Evolutionary conservation across 30 jellyfish, hydroid and myxozoan genomes (phyloP).

Genomic region (Aurelia aurita complex sp. Pacific): DNA sequence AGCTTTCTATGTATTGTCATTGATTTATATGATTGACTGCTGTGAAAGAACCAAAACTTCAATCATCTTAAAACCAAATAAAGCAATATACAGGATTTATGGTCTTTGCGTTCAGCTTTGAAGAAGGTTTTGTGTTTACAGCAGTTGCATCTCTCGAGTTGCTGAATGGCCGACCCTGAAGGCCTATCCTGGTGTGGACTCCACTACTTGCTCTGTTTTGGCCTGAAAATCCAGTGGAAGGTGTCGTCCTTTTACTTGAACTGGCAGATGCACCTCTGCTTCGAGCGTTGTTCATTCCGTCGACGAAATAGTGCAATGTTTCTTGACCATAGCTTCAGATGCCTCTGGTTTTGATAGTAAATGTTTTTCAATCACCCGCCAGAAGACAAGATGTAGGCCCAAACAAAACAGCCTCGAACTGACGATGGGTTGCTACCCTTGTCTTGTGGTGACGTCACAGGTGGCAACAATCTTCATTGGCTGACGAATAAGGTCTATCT

Average conservation of each 20-base stretch:
- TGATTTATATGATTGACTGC: no score
- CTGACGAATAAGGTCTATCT: no score
- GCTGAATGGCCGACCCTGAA: background rate
- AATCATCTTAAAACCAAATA: no score
- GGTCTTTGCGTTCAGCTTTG: constrained; percentile 69
- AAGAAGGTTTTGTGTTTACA: constrained; percentile 57
- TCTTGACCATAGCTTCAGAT: no score
- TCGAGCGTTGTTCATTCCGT: constrained; percentile 11
- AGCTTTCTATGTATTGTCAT: no score
- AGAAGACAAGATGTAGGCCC: constrained; percentile 18
- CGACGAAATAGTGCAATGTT: no score
- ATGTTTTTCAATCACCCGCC: constrained; percentile 8
- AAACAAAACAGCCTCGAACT: constrained; percentile 43
- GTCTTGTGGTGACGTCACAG: background rate
- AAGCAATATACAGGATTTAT: constrained; percentile 78
- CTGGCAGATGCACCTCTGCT: constrained; percentile 12
- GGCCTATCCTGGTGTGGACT: background rate
- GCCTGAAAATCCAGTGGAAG: background rate
- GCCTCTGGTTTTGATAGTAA: no score
- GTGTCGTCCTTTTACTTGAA: background rate
- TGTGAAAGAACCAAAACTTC: no score
- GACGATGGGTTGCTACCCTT: background rate
- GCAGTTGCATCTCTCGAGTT: background rate
- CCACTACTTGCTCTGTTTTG: background rate
- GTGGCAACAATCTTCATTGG: background rate